Evolutionary conservation across 2,888 invertebrate species (phyloP), one percentile per base, ranked within the genome.

Genomic region (Calameuta filiformis): DNA sequence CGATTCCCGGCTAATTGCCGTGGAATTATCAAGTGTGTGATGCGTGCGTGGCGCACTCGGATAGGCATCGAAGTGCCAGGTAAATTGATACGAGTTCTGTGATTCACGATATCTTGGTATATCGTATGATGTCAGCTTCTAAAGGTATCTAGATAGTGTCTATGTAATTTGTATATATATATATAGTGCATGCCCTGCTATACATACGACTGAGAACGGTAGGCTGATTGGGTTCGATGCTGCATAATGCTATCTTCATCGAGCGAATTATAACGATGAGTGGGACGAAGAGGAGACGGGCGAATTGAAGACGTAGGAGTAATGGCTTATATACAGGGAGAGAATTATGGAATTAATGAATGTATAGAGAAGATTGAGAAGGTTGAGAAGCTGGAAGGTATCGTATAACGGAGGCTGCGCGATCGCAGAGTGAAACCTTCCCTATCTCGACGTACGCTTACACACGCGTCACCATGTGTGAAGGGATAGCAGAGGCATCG

Each of bases 351-450:
- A 56, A 56, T 23, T 56, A 40, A 40, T 40, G 23, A 56, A 56
- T 23, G 23, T 0, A 9, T 23, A 23, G 15, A 56, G 40, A 23
- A 56, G 40, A 23, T 56, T 23, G 15, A 56, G 23, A 33, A 71
- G 71, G 71, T 9, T 3, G 75, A 73, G 68, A 68, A 31, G 75
- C 6, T n/a, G 33, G 33, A 73, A 35, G 77, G 75, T 82, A 81
- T 85, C 81, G 79, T 69, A 73, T 78, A 78, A 78, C 80, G 77
- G 77, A 73, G 75, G 78, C 73, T 75, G 76, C 40, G 76, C 15
- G 77, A 68, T 68, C 77, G 15, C 30, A 30, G 71, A 71, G 31
- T 71, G 71, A 12, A 71, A 31, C 71, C 31, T 71, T 71, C 31
- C 78, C 82, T 75, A 56, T 73, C 79, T 69, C 79, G 79, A 78